These are phyloP conservation scores for Diplolepis rosae DNA, from an alignment of 2,888 invertebrate species.

Conservation along the genomic window DNA sequence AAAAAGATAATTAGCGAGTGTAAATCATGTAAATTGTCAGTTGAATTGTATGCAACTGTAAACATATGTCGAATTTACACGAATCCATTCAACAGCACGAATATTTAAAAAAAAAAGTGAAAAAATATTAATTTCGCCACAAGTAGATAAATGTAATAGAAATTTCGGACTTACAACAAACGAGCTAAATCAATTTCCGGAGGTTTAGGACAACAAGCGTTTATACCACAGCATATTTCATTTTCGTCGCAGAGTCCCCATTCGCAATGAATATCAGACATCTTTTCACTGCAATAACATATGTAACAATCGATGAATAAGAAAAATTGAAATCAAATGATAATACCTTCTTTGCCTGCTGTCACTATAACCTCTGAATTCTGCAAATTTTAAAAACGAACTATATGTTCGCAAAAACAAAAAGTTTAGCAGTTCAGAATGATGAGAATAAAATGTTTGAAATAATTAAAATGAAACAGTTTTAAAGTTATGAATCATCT, in stretches of 20 bases:
- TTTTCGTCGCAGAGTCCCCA: conserved; percentile 53
- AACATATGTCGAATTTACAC: not conserved
- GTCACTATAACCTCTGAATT: not conserved
- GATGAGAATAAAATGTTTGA: too few species aligned
- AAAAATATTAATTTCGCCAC: not conserved
- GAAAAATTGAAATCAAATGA: not conserved
- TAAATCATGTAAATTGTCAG: too few species aligned
- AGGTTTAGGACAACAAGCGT: conserved; percentile 55
- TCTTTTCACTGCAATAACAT: not conserved
- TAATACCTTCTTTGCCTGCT: not conserved
- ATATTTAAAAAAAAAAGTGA: too few species aligned
- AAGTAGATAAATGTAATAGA: not conserved
- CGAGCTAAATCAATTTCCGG: not conserved
- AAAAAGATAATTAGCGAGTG: too few species aligned
- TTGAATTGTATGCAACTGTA: too few species aligned
- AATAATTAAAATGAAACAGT: too few species aligned
- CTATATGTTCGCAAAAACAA: too few species aligned
- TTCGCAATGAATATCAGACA: conserved; percentile 48
- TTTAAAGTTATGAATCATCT: too few species aligned
- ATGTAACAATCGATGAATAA: not conserved
- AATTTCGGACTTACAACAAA: conserved; percentile 26
- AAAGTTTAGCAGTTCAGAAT: too few species aligned
- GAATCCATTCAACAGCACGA: not conserved
- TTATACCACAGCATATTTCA: conserved; percentile 57
- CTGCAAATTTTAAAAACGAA: not conserved